phyloP scores from a whole-genome alignment of 2,888 invertebrate genomes.

The Alloscopus bannaensis region DNA sequence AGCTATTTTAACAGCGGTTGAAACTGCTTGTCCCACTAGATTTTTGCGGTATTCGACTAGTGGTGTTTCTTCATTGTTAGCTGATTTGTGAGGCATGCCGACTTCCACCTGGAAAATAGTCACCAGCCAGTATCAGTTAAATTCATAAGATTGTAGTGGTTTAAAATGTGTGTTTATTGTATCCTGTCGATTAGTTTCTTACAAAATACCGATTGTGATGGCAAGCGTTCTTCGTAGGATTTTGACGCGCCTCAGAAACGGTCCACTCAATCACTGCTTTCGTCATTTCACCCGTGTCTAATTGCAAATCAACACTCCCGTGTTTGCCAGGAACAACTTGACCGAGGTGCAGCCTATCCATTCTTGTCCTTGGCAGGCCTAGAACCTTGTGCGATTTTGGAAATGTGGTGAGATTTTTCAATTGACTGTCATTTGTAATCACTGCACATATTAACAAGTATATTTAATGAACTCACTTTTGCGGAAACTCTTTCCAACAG shows the following conservation, averaged over 20 bases:
- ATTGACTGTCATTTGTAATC: too few relatives aligned
- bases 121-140: neutral
- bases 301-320: neutral
- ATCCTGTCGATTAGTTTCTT: too few relatives aligned
- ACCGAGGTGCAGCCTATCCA: too few relatives aligned
- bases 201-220: neutral
- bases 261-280: neutral
- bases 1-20: neutral
- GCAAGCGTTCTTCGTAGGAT: neutral
- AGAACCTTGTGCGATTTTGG: too few relatives aligned
- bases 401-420: slow-evolving; percentile 1
- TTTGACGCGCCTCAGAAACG: too few relatives aligned
- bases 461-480: too few relatives aligned
- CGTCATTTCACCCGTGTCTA: neutral
- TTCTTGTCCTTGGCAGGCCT: too few relatives aligned
- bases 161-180: neutral
- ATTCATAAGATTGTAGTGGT: too few relatives aligned
- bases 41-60: too few relatives aligned
- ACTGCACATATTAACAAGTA: too few relatives aligned
- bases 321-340: neutral
- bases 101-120: neutral
- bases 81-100: neutral
- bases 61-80: too few relatives aligned
- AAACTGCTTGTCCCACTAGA: neutral
- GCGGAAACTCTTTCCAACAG: too few relatives aligned